A percentile compares a stretch with the other conserved stretches of the same genome.
Evolutionary conservation across 2,113 vertebrate species (phyloP).

Genomic region (Dicentrarchus labrax): DNA sequence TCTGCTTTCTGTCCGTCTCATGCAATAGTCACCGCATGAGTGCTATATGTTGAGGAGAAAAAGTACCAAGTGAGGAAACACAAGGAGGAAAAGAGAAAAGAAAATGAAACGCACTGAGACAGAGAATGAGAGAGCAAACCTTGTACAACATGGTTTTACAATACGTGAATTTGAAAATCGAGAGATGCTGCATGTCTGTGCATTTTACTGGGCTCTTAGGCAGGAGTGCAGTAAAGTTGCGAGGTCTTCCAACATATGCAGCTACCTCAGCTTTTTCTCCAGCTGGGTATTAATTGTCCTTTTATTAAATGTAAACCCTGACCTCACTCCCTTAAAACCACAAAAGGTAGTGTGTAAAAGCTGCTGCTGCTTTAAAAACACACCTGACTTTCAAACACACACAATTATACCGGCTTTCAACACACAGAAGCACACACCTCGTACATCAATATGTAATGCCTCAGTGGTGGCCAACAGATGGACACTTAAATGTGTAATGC

Average conservation of each 20-base stretch:
- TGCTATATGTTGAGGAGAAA: neutral
- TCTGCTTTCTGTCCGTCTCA: neutral
- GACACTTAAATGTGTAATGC: constrained; percentile 52
- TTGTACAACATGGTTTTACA: neutral
- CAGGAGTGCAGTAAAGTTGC: constrained; percentile 37
- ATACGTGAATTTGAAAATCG: constrained; percentile 1
- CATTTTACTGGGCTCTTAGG: constrained; percentile 21
- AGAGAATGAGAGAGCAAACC: neutral
- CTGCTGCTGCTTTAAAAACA: neutral
- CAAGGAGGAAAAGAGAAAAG: neutral
- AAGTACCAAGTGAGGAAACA: neutral
- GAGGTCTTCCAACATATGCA: constrained; percentile 37
- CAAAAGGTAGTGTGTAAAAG: neutral
- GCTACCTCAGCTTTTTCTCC: constrained; percentile 42
- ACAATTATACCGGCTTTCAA: constrained; percentile 4
- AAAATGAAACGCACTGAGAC: neutral
- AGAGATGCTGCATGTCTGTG: neutral
- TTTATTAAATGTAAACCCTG: constrained; percentile 30
- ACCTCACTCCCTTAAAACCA: constrained; percentile 13
- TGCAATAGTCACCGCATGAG: neutral
- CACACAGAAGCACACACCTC: neutral
- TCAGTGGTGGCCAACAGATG: constrained; percentile 33
- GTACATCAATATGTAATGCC: neutral
- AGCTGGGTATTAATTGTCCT: constrained; percentile 27
- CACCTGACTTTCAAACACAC: neutral